These are phyloP conservation scores for Erythrocercus mccallii DNA, from an alignment of 2,113 vertebrate species.

Conservation along the genomic window DNA sequence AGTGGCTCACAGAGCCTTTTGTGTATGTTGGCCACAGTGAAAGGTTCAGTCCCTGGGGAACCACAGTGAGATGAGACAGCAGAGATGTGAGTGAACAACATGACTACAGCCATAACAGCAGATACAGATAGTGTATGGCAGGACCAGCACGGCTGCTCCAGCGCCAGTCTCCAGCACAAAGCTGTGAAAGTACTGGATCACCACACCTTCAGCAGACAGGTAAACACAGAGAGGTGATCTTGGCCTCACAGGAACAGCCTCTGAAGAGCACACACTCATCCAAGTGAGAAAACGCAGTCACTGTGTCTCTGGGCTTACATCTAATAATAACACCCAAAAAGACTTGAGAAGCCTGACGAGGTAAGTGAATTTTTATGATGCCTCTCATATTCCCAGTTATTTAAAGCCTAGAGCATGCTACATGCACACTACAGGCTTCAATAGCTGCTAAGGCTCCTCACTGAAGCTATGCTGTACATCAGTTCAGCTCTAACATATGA, in stretches of 20 bases:
- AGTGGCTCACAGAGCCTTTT: neutral
- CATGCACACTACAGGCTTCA: neutral
- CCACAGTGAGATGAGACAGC: neutral
- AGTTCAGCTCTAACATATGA: neutral
- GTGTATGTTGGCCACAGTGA: neutral
- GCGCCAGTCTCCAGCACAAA: neutral
- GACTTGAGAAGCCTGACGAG: neutral
- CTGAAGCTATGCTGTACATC: neutral
- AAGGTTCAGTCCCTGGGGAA: neutral
- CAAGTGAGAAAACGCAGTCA: neutral
- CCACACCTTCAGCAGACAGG: neutral
- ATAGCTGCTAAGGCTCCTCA: neutral
- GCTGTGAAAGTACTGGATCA: neutral
- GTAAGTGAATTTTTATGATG: neutral
- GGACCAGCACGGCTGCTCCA: neutral
- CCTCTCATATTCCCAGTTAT: neutral
- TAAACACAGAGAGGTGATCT: neutral
- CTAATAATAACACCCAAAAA: neutral
- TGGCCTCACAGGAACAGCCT: neutral
- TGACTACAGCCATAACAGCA: fast-evolving
- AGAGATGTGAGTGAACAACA: neutral
- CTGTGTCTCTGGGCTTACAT: neutral
- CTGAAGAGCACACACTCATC: neutral
- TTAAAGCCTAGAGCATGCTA: neutral
- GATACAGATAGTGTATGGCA: neutral